phyloP scores from a whole-genome alignment of 2,888 invertebrate genomes.

The Halictus quadricinctus region DNA sequence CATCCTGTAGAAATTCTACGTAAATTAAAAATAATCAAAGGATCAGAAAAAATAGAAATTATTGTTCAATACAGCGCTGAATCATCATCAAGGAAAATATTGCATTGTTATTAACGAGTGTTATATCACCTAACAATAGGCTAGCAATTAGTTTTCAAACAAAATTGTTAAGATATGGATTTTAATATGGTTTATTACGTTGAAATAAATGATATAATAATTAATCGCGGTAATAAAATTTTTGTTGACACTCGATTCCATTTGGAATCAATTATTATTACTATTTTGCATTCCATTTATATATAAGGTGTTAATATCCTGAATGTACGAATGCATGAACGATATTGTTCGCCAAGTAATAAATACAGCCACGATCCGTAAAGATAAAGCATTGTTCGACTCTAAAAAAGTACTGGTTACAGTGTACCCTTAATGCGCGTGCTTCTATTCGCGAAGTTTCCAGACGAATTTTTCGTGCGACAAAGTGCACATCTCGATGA shows the following conservation, averaged over 20 bases:
- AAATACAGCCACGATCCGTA: too few relatives aligned
- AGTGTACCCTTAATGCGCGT: neutral
- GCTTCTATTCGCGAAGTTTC: neutral
- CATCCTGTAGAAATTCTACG: neutral
- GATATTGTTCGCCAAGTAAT: neutral
- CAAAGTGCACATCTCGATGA: conserved; percentile 20
- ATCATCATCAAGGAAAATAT: too few relatives aligned
- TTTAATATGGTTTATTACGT: neutral
- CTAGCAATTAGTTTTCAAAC: neutral
- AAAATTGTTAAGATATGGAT: neutral
- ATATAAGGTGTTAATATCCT: neutral
- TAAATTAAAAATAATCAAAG: neutral
- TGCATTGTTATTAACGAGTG: too few relatives aligned
- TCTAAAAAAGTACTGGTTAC: neutral
- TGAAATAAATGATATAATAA: neutral
- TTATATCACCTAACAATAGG: too few relatives aligned
- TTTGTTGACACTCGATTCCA: too few relatives aligned
- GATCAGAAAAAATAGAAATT: neutral
- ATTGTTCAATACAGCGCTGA: too few relatives aligned
- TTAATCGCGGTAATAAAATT: neutral
- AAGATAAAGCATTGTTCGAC: neutral
- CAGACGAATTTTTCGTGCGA: neutral
- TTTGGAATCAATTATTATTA: too few relatives aligned
- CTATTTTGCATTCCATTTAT: too few relatives aligned
- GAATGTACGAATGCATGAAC: neutral